Evolutionary conservation across 2,113 vertebrate species (phyloP), one percentile per base, ranked within the genome.

Genomic region (Spea multiplicata): DNA sequence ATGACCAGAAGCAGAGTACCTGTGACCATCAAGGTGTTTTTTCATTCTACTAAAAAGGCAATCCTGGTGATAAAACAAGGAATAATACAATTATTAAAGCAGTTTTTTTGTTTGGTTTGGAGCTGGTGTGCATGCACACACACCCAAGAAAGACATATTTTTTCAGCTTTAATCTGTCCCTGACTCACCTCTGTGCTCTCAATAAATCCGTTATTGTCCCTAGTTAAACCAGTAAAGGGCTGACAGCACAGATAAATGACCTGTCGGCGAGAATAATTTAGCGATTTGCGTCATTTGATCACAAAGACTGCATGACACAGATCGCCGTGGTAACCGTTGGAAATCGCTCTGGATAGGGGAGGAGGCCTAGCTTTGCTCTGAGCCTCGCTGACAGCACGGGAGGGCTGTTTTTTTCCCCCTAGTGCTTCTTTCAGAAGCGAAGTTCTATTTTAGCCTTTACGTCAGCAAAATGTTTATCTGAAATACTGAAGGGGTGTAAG

Each of bases 241-340:
- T 80, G 71, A 80, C 78, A 80, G 71, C 16, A 59, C 66, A 71
- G 67, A 80, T 61, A 80, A 74, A 74, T 68, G 78, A 67, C 64
- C 71, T 57, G 78, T 67, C 45, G 2, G 52, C 71, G 10, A 68
- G 62, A 68, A 68, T 80, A 50, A 68, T 74, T 59, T 68, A 55
- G 47, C 61, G 46, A 73, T 74, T 57, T 80, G 71, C 71, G 78
- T 74, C 78, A 74, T 80, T 74, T 61, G 7, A 68, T 68, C 45
- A 59, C 50, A 67, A 59, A 67, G 64, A 17, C 64, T 67, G 71
- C 71, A 80, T 50, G 64, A 74, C 62, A 68, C 73, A 67, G 78
- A 68, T 74, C 78, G 61, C 78, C 14, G 53, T 80, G 78, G 78
- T 48, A 80, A 80, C 78, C 53, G 50, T 46, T 57, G 44, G 44